A percentile compares a stretch with the other conserved stretches of the same genome.
These are phyloP conservation scores for Ethmia dodecea DNA, from an alignment of 2,888 invertebrate species.

Conservation along the genomic window DNA sequence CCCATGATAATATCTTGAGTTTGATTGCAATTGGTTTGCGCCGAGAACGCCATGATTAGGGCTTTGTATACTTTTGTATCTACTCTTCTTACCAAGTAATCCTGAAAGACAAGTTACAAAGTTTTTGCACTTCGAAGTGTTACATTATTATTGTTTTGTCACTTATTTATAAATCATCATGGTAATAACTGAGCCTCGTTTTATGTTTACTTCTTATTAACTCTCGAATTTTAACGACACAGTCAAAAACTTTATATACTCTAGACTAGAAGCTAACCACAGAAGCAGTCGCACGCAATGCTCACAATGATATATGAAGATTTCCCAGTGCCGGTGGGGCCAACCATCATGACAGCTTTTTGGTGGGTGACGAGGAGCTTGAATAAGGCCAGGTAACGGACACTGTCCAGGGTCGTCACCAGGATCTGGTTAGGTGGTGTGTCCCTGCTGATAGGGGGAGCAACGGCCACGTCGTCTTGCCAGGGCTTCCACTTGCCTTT, in stretches of 20 bases:
- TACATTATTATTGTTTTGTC: too few relatives aligned
- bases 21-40: constrained; percentile 95
- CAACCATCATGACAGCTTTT: constrained; percentile 91
- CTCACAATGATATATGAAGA: constrained; percentile 89
- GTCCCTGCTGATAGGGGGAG: constrained; percentile 90
- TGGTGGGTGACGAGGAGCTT: constrained; percentile 87
- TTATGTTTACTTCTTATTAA: too few relatives aligned
- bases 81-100: constrained; percentile 88
- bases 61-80: constrained; percentile 89
- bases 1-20: constrained; percentile 97
- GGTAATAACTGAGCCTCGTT: too few relatives aligned
- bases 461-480: constrained; percentile 88
- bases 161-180: too few relatives aligned
- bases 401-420: constrained; percentile 94
- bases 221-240: too few relatives aligned
- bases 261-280: too few relatives aligned
- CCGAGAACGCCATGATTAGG: constrained; percentile 93
- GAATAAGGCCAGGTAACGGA: constrained; percentile 89
- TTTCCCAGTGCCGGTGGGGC: constrained; percentile 97
- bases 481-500: constrained; percentile 96
- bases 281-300: too few relatives aligned
- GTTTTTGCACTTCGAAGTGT: too few relatives aligned
- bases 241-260: too few relatives aligned
- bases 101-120: too few relatives aligned
- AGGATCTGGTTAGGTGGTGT: constrained; percentile 96